Percentiles rank a stretch among this genome's conserved stretches.
Evolutionary conservation across 2,797 vertebrate genomes (phyloP).

Genomic region (Karalla daura): DNA sequence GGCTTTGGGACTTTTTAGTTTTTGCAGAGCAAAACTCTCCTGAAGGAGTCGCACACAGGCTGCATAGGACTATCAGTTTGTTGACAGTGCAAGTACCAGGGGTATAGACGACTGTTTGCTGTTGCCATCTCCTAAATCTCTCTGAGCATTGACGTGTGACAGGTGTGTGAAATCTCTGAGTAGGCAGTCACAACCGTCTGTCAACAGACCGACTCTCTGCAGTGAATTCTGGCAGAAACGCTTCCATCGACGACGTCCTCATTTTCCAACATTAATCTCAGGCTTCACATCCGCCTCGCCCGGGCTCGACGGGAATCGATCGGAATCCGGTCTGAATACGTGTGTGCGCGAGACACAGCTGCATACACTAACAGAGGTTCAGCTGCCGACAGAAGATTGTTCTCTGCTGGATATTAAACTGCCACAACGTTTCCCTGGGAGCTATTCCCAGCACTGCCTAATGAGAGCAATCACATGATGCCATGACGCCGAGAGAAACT

Average conservation of each 20-base stretch:
- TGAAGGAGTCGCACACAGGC: conserved; percentile 18
- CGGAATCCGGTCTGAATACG: conserved; percentile 24
- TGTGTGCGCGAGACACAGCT: conserved; percentile 11
- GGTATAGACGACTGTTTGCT: conserved; percentile 36
- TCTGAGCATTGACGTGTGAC: conserved; percentile 30
- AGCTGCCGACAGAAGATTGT: conserved; percentile 60
- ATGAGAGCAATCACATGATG: conserved; percentile 70
- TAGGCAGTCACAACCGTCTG: conserved; percentile 7
- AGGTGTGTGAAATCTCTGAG: conserved; percentile 37
- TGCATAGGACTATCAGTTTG: conserved; percentile 25
- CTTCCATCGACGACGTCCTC: background rate
- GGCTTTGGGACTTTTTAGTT: background rate
- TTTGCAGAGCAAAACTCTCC: conserved; percentile 14
- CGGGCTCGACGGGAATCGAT: background rate
- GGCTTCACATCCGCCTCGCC: conserved; percentile 1
- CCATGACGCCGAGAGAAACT: conserved; percentile 39
- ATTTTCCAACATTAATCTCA: conserved; percentile 15
- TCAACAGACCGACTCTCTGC: conserved; percentile 10
- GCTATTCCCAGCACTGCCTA: conserved; percentile 60
- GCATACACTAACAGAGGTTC: conserved; percentile 35
- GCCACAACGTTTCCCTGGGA: conserved; percentile 48
- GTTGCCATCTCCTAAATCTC: conserved; percentile 50
- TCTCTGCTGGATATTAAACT: conserved; percentile 74
- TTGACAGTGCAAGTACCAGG: conserved; percentile 34
- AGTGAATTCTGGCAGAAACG: background rate